Conservation (phyloP, 2,113 vertebrate genomes). For the Macrotis lagotis region DNA sequence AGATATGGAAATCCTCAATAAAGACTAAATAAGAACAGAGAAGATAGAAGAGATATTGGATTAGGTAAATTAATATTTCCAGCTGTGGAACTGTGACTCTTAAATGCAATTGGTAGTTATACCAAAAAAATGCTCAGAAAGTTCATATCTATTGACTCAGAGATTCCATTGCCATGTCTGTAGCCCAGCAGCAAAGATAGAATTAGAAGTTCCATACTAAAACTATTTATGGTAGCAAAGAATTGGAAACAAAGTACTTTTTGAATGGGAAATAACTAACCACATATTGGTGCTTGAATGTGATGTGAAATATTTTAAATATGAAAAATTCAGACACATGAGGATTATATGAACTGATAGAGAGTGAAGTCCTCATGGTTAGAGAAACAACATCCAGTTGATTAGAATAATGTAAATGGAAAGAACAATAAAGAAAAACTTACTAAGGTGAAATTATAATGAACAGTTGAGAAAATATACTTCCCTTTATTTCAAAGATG, state of each 20-base stretch:
- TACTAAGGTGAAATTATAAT: too few relatives aligned
- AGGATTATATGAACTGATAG: neutral
- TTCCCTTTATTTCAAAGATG: neutral
- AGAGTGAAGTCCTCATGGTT: neutral
- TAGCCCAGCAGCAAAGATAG: too few relatives aligned
- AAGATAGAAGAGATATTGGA: neutral
- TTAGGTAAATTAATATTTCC: neutral
- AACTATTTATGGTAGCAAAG: neutral
- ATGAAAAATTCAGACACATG: neutral
- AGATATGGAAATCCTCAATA: neutral
- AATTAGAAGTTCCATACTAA: neutral
- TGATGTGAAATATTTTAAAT: neutral
- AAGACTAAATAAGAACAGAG: neutral
- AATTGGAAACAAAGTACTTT: too few relatives aligned
- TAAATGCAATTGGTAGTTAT: neutral
- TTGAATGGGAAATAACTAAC: neutral
- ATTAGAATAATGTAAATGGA: neutral
- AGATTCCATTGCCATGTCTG: too few relatives aligned
- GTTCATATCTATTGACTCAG: neutral
- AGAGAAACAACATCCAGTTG: neutral
- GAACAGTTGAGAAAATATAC: neutral
- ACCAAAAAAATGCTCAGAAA: neutral
- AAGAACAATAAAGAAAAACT: neutral
- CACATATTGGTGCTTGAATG: neutral
- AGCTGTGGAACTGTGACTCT: neutral